phyloP scores from a whole-genome alignment of 2,888 invertebrate species.

The Escarpia spicata region DNA sequence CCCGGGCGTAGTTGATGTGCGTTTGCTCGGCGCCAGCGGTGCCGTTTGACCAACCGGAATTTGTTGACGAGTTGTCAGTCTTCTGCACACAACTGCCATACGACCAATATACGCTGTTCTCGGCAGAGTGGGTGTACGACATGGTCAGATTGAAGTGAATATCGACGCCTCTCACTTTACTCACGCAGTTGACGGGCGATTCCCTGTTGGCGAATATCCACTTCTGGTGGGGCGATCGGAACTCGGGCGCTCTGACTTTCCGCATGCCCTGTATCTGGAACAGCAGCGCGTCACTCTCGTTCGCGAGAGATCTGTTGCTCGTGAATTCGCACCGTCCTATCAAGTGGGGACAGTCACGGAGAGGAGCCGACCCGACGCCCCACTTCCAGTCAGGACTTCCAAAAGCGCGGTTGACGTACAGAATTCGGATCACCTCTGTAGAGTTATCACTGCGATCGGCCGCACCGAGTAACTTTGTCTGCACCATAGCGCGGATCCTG shows the following conservation, averaged over 20 bases:
- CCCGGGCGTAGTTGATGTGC: no score
- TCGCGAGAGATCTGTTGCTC: background rate
- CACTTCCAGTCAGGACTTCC: no score
- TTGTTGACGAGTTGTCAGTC: no score
- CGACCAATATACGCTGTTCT: background rate
- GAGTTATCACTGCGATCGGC: no score
- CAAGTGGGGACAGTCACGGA: background rate
- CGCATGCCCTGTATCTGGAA: background rate
- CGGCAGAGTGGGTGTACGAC: background rate
- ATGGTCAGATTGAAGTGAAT: background rate
- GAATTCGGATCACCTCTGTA: no score
- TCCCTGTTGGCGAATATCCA: background rate
- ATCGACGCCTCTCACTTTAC: background rate
- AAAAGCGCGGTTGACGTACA: no score
- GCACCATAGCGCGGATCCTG: no score
- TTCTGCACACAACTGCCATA: background rate
- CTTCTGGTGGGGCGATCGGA: background rate
- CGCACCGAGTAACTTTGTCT: no score
- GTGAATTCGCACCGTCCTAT: constrained; percentile 5
- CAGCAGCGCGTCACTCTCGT: background rate
- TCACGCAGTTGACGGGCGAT: background rate
- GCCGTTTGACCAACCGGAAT: no score
- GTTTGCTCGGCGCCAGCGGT: no score
- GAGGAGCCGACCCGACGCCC: no score
- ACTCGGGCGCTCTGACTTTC: background rate